A percentile compares a stretch with the other conserved stretches of the same genome.
These are phyloP conservation scores for Brachionus manjavacas DNA, from an alignment of 1,140 invertebrate genomes.

Conservation along the genomic window DNA sequence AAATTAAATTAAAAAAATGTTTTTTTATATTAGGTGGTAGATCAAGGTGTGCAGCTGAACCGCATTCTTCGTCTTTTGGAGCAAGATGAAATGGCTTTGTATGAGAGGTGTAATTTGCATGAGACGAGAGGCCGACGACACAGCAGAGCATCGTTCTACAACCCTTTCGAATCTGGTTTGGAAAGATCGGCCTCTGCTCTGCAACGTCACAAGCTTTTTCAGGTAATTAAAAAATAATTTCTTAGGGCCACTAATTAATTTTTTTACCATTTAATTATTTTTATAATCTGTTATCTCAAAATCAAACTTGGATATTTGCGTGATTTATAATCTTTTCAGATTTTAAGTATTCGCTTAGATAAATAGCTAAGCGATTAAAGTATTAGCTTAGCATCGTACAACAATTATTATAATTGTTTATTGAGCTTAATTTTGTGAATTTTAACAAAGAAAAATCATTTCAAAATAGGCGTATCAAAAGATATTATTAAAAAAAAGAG, in stretches of 20 bases:
- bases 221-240: not conserved
- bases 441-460: too few relatives aligned
- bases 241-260: not conserved
- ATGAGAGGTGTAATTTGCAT: constrained; percentile 25
- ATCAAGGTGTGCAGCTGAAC: constrained; percentile 40
- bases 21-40: not conserved
- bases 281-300: constrained; percentile 3
- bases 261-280: not conserved
- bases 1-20: not conserved
- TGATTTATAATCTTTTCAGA: not conserved
- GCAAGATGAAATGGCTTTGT: constrained; percentile 37
- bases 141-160: constrained; percentile 1
- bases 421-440: too few relatives aligned
- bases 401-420: too few relatives aligned
- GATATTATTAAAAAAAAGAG: too few relatives aligned
- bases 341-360: not conserved
- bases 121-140: not conserved
- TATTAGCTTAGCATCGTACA: too few relatives aligned
- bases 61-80: constrained; percentile 40
- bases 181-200: not conserved
- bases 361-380: too few relatives aligned
- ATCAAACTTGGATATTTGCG: not conserved
- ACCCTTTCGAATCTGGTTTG: constrained; percentile 4
- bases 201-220: constrained; percentile 39
- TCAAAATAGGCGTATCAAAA: too few relatives aligned